Percentiles rank a stretch among this genome's conserved stretches.
Evolutionary conservation across 2,888 invertebrate species (phyloP).

Genomic region (Adineta ricciae): DNA sequence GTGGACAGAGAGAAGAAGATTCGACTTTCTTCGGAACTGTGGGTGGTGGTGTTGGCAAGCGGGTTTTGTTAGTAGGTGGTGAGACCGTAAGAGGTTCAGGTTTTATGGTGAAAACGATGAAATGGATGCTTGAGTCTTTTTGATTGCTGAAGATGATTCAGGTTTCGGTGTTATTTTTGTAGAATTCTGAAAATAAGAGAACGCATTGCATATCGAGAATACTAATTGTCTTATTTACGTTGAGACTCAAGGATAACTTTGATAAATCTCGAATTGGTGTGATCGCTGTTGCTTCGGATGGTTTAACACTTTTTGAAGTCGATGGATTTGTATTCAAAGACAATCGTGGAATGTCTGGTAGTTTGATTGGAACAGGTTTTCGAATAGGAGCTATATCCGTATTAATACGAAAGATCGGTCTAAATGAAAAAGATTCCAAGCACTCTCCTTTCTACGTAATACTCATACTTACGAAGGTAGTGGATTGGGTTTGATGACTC

Average conservation of each 20-base stretch:
- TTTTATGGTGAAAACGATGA: background rate
- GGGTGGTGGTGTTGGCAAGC: background rate
- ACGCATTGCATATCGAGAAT: too few relatives aligned
- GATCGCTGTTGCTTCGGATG: background rate
- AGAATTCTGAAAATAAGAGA: too few relatives aligned
- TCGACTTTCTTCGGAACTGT: background rate
- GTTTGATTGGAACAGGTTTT: background rate
- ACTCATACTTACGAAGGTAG: background rate
- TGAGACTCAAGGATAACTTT: background rate
- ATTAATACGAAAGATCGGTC: background rate
- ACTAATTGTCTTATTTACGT: background rate
- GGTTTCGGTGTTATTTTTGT: too few relatives aligned
- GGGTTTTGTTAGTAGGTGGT: background rate
- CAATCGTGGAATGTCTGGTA: background rate
- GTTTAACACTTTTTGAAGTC: background rate
- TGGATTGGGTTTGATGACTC: background rate
- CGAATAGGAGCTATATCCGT: background rate
- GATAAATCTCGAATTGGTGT: slow-evolving; percentile 2
- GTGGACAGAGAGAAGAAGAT: background rate
- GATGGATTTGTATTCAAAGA: background rate
- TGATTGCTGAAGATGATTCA: background rate
- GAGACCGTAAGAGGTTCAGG: background rate
- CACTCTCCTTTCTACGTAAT: background rate
- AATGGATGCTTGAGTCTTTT: background rate
- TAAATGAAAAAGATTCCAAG: background rate